Evolutionary conservation across 2,113 vertebrate species (phyloP).

Genomic region (Alectura lathami): DNA sequence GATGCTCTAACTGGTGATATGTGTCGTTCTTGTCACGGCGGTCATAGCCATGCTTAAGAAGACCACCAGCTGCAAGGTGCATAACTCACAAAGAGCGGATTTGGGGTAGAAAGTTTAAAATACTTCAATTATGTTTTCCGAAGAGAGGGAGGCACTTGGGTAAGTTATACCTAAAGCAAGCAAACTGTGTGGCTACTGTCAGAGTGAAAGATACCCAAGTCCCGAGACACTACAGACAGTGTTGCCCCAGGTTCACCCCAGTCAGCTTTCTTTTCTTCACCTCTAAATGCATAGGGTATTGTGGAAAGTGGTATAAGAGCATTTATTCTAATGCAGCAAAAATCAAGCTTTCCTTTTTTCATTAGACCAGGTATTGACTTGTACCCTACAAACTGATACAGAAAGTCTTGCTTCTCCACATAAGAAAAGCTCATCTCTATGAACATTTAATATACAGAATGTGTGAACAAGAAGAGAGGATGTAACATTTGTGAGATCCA

Average conservation of each 20-base stretch:
- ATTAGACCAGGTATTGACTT: background rate
- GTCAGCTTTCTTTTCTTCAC: background rate
- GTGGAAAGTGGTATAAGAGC: background rate
- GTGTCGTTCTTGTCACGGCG: background rate
- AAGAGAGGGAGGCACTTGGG: background rate
- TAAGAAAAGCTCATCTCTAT: background rate
- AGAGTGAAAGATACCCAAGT: background rate
- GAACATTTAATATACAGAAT: conserved; percentile 18
- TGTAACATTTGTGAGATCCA: conserved; percentile 64
- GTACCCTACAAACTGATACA: background rate
- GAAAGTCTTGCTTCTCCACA: background rate
- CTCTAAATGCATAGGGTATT: background rate
- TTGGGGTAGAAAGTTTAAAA: background rate
- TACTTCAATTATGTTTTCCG: background rate
- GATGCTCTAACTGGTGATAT: background rate
- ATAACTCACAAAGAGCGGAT: background rate
- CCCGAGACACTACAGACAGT: background rate
- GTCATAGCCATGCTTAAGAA: background rate
- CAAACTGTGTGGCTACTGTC: background rate
- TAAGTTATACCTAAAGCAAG: background rate
- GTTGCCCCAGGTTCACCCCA: background rate
- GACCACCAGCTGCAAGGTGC: background rate
- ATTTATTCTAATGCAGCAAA: conserved; percentile 27
- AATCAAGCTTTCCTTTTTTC: conserved; percentile 1
- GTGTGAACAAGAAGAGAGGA: conserved; percentile 37